Evolutionary conservation across 1,140 invertebrate genomes (phyloP), one percentile per base, ranked within the genome.

Genomic region (Papilio glaucus): DNA sequence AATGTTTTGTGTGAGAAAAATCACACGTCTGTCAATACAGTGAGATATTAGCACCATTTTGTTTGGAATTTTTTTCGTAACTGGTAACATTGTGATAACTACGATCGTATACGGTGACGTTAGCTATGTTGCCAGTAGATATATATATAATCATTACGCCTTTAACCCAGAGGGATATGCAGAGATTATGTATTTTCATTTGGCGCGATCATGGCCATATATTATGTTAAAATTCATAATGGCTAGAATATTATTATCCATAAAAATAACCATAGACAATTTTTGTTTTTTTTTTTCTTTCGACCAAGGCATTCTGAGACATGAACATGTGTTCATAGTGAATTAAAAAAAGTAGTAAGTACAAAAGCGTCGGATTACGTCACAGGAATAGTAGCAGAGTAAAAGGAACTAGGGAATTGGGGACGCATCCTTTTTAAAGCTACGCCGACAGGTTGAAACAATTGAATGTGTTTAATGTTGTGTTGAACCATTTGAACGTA

Each of bases 1-100:
- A 18, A 57, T 57, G 18, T 57, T 18, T 57, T 24, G 21, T 57
- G 49, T 57, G 49, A 57, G 49, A 57, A 57, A 57, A 57, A 26
- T 24, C n/a, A 21, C 15, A 45, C 7, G 49, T 57, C 49, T 57
- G 49, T 10, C 13, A 4, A 6, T 24, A 21, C 10, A 21, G 18
- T 18, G 4, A 18, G 13, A 33, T 33, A 33, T 33, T 33, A 3
- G 29, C 6, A 3, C 29, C 6, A 33, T 33, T 33, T 33, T 33
- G 29, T 33, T 33, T 33, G 29, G 29, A 6, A 33, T 6, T 3
- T 33, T 33, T 33, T 33, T 33, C n/a, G 6, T 33, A 33, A 33
- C 29, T 33, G 2, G 6, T 33, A 33, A 33, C 2, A 33, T n/a
- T n/a, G n/a, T n/a, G n/a, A n/a, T n/a, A n/a, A n/a, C n/a, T n/a